A percentile compares a stretch with the other conserved stretches of the same genome.
These are phyloP conservation scores for Aphaenogaster rudis DNA, from an alignment of 1,140 invertebrate genomes.

Conservation along the genomic window DNA sequence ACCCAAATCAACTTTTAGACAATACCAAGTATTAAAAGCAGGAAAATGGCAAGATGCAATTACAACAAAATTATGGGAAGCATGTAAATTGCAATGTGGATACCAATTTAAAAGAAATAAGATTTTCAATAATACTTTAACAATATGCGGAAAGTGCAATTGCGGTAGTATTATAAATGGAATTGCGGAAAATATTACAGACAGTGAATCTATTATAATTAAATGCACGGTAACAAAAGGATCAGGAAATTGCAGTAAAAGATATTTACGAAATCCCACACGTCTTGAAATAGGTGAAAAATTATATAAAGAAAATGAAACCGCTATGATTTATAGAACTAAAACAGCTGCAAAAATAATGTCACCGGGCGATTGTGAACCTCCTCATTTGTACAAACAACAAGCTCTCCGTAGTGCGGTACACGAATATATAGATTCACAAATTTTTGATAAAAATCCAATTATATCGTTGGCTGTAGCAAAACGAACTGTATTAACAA, in stretches of 20 bases:
- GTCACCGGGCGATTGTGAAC: neutral
- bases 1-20: neutral
- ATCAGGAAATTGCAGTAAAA: neutral
- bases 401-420: neutral
- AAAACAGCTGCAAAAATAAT: slow-evolving; percentile 22
- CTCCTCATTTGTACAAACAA: slow-evolving; percentile 21
- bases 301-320: neutral
- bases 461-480: slow-evolving; percentile 8
- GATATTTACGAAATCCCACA: slow-evolving; percentile 29
- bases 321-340: slow-evolving; percentile 10
- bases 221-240: slow-evolving; percentile 1
- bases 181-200: slow-evolving; percentile 8
- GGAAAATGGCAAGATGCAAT: slow-evolving; percentile 26
- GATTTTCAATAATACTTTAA: slow-evolving; percentile 13
- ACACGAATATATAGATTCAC: slow-evolving; percentile 1
- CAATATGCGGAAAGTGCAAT: slow-evolving; percentile 3
- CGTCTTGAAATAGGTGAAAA: neutral
- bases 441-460: slow-evolving; percentile 31
- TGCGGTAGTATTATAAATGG: slow-evolving; percentile 17
- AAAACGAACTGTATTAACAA: slow-evolving; percentile 3
- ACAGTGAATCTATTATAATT: slow-evolving; percentile 10
- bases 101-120: slow-evolving; percentile 34
- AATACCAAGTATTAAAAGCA: slow-evolving; percentile 16
- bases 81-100: slow-evolving; percentile 15
- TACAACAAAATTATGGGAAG: slow-evolving; percentile 20